phyloP scores from a whole-genome alignment of 1,140 invertebrate species.

The Drosophila insularis region DNA sequence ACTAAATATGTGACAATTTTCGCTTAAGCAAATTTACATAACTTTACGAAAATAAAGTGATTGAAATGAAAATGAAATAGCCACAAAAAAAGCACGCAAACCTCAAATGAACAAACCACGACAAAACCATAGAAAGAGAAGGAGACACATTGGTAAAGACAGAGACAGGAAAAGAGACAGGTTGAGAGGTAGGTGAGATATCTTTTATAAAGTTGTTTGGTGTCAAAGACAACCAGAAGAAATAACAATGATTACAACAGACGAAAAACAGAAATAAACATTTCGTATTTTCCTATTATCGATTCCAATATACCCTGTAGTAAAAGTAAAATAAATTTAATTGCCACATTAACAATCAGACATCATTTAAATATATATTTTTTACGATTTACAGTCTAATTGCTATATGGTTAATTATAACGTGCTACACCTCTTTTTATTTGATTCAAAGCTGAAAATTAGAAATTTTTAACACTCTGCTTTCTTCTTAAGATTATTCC shows the following conservation, averaged over 20 bases:
- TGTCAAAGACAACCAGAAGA: conserved; percentile 39
- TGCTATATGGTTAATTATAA: no score
- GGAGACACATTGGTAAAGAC: background rate
- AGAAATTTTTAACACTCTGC: no score
- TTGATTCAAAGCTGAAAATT: no score
- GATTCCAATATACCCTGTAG: background rate
- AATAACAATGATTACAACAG: conserved; percentile 27
- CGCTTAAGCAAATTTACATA: conserved; percentile 39
- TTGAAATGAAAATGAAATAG: background rate
- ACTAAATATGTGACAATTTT: conserved; percentile 48
- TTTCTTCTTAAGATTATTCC: no score
- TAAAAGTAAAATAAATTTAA: no score
- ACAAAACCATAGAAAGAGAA: conserved; percentile 11
- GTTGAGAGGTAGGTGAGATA: conserved; percentile 18
- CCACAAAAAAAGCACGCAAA: conserved; percentile 10
- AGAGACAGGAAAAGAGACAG: background rate
- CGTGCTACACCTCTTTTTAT: no score
- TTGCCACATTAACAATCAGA: no score
- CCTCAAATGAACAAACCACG: conserved; percentile 18
- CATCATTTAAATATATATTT: no score
- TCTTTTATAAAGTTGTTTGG: conserved; percentile 50
- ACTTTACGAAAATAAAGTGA: conserved; percentile 8
- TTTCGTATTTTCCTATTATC: background rate
- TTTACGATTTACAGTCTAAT: no score
- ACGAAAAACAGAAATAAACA: conserved; percentile 9